These are phyloP conservation scores for Thysanoteuthis rhombus DNA, from an alignment of 2,888 invertebrate genomes.

Conservation along the genomic window DNA sequence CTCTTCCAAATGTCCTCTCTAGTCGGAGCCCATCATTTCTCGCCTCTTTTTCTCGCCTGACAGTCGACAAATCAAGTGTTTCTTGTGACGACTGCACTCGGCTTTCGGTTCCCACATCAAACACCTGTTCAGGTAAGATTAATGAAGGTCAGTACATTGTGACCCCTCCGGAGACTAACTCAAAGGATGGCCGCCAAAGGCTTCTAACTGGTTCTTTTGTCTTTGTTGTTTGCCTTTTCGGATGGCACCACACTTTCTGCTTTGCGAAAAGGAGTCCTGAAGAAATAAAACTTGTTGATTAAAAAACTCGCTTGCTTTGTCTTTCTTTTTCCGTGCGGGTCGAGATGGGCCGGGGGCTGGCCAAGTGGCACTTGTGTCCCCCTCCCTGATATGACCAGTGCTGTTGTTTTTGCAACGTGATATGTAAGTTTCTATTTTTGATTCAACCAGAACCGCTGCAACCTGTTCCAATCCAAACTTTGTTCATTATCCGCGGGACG, in stretches of 20 bases:
- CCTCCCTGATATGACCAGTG: background rate
- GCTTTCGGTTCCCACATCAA: background rate
- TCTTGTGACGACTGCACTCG: background rate
- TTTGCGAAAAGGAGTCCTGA: background rate
- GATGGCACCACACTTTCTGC: background rate
- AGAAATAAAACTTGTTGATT: background rate
- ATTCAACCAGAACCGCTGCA: background rate
- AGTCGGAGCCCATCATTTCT: background rate
- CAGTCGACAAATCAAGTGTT: background rate
- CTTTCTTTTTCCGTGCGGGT: background rate
- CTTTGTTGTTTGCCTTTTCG: background rate
- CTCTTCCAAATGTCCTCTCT: background rate
- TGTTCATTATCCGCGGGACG: no score
- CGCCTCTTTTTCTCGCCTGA: background rate
- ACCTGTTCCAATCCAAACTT: background rate
- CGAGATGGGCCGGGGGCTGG: background rate
- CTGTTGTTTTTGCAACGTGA: background rate
- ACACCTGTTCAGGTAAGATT: constrained; percentile 12
- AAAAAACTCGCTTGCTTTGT: background rate
- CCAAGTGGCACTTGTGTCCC: background rate
- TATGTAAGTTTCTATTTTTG: background rate
- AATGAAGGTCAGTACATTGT: background rate
- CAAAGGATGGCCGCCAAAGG: background rate
- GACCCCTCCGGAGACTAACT: background rate
- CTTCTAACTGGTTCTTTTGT: background rate